These are phyloP conservation scores for Scolopax mira DNA, from an alignment of 2,113 vertebrate species.

Conservation along the genomic window DNA sequence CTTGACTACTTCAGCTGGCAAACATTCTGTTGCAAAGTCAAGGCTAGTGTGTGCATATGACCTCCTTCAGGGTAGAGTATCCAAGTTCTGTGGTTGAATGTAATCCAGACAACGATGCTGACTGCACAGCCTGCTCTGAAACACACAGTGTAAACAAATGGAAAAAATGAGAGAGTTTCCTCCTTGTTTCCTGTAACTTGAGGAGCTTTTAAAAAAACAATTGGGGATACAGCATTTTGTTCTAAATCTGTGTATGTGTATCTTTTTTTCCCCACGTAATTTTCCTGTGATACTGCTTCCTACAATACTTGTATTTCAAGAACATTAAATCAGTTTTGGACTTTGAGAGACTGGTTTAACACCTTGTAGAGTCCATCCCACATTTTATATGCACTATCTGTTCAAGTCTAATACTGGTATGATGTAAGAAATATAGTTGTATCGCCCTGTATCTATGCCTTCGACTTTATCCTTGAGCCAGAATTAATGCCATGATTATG, in stretches of 20 bases:
- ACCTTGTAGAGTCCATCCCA: background rate
- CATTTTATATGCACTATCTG: background rate
- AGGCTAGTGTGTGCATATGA: background rate
- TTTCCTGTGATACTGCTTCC: background rate
- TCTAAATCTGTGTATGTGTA: background rate
- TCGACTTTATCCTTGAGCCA: background rate
- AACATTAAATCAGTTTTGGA: background rate
- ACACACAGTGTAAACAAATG: background rate
- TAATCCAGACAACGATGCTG: background rate
- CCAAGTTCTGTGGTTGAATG: background rate
- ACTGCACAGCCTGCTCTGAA: background rate
- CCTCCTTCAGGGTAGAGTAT: background rate
- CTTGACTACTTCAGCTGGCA: background rate
- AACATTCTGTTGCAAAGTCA: background rate
- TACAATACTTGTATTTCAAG: background rate
- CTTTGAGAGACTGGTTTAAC: background rate
- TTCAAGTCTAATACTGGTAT: background rate
- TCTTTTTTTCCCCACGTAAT: background rate
- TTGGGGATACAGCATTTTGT: background rate
- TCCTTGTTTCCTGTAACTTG: background rate
- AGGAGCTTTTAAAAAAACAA: background rate
- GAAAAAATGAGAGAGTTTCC: background rate
- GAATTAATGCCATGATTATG: rapidly evolving
- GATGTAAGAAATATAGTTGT: background rate
- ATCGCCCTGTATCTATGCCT: background rate